Percentiles rank a stretch among this genome's conserved stretches.
These are phyloP conservation scores for Gibbula magus DNA, from an alignment of 2,888 invertebrate genomes.

Conservation along the genomic window DNA sequence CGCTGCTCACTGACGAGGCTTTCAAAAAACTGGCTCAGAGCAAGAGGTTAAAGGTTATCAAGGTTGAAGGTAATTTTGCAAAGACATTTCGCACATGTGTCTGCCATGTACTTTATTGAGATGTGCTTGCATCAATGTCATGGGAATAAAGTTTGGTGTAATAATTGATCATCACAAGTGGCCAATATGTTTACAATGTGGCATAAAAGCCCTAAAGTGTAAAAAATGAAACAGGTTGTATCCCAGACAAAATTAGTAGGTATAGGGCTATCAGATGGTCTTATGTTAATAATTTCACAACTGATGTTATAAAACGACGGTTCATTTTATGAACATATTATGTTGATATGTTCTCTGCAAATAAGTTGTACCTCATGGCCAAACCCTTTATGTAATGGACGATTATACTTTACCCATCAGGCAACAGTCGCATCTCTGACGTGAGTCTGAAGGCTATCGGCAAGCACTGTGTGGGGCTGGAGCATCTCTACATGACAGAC, in stretches of 20 bases:
- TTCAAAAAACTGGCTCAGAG: conserved; percentile 68
- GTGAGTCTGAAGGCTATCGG: conserved; percentile 68
- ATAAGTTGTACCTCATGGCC: neutral
- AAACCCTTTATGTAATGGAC: neutral
- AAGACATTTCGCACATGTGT: neutral
- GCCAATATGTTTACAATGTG: too few relatives aligned
- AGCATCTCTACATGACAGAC: conserved; percentile 72
- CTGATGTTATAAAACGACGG: too few relatives aligned
- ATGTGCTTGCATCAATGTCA: too few relatives aligned
- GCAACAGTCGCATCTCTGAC: conserved; percentile 72
- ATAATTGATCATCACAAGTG: neutral
- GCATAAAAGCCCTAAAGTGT: too few relatives aligned
- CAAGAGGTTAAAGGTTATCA: conserved; percentile 65
- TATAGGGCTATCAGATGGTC: too few relatives aligned
- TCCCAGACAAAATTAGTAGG: too few relatives aligned
- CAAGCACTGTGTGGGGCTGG: conserved; percentile 65
- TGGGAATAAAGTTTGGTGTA: too few relatives aligned
- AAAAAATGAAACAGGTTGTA: too few relatives aligned
- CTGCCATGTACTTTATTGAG: neutral
- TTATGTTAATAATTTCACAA: too few relatives aligned
- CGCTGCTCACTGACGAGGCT: conserved; percentile 69
- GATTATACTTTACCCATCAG: conserved; percentile 42
- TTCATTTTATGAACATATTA: too few relatives aligned
- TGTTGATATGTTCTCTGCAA: too few relatives aligned
- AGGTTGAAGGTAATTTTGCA: conserved; percentile 66